These are phyloP conservation scores for Sylvietta virens DNA, from an alignment of 2,113 vertebrate species.

Conservation along the genomic window DNA sequence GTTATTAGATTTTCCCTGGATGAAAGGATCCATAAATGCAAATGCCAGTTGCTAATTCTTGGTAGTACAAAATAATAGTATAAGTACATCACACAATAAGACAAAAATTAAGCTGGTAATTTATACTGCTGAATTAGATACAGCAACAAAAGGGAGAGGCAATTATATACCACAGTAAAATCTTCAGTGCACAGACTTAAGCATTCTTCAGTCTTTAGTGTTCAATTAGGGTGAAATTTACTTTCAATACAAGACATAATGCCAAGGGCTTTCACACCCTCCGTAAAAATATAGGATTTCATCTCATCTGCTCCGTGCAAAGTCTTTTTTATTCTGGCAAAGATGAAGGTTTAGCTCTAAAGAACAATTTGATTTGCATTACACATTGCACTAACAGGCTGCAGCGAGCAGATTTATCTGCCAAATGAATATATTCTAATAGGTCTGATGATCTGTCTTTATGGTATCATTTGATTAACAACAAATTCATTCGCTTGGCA, in stretches of 20 bases:
- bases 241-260: constrained; percentile 35
- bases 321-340: constrained; percentile 23
- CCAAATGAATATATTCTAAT: constrained; percentile 65
- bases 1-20: constrained; percentile 48
- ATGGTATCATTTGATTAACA: constrained; percentile 70
- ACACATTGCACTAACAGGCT: constrained; percentile 23
- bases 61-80: constrained; percentile 38
- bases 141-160: constrained; percentile 33
- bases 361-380: constrained; percentile 52
- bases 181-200: constrained; percentile 20
- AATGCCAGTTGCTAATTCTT: constrained; percentile 52
- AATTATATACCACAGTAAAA: constrained; percentile 41
- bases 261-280: constrained; percentile 10
- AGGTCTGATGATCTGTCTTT: constrained; percentile 72
- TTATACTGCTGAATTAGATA: constrained; percentile 53
- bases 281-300: constrained; percentile 11
- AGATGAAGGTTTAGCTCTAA: constrained; percentile 31
- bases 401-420: constrained; percentile 47
- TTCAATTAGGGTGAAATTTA: constrained; percentile 58
- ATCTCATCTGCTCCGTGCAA: constrained; percentile 8
- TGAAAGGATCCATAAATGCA: constrained; percentile 39
- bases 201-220: constrained; percentile 46
- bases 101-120: constrained; percentile 58
- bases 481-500: constrained; percentile 73
- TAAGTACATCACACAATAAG: constrained; percentile 47